These are phyloP conservation scores for Cirrhinus molitorella DNA, from an alignment of 2,797 vertebrate species.

Conservation along the genomic window DNA sequence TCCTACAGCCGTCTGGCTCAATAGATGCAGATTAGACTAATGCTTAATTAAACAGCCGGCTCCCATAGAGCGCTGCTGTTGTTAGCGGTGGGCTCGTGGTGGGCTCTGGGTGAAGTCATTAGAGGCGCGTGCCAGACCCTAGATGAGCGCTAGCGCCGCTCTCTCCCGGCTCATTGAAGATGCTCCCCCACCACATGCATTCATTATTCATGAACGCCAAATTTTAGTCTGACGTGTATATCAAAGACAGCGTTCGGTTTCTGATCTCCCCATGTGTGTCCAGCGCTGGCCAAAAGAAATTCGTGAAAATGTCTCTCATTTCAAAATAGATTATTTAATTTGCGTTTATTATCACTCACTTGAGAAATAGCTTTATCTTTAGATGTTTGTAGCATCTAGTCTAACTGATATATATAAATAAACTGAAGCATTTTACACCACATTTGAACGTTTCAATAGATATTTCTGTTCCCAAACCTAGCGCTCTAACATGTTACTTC, in stretches of 20 bases:
- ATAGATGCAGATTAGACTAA: conserved; percentile 59
- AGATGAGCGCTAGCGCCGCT: conserved; percentile 70
- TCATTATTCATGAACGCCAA: conserved; percentile 76
- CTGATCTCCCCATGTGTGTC: conserved; percentile 42
- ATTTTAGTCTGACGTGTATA: conserved; percentile 77
- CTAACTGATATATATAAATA: neutral
- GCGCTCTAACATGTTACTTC: neutral
- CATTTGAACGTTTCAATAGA: neutral
- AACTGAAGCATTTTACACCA: neutral
- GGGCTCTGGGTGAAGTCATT: conserved; percentile 77
- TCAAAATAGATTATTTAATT: conserved; percentile 6
- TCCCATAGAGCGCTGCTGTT: conserved; percentile 57
- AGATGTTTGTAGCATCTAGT: neutral
- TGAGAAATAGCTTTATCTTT: neutral
- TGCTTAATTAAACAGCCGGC: conserved; percentile 73
- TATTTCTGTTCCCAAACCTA: neutral
- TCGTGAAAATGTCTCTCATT: neutral
- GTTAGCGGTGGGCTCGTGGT: conserved; percentile 52
- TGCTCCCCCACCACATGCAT: conserved; percentile 65
- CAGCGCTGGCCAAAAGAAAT: conserved; percentile 10
- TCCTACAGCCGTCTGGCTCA: conserved; percentile 2
- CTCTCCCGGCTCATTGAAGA: conserved; percentile 73
- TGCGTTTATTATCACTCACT: neutral
- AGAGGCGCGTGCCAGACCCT: conserved; percentile 68
- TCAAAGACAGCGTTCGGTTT: conserved; percentile 60